Evolutionary conservation across 2,113 vertebrate species (phyloP).

Genomic region (Clarias gariepinus): DNA sequence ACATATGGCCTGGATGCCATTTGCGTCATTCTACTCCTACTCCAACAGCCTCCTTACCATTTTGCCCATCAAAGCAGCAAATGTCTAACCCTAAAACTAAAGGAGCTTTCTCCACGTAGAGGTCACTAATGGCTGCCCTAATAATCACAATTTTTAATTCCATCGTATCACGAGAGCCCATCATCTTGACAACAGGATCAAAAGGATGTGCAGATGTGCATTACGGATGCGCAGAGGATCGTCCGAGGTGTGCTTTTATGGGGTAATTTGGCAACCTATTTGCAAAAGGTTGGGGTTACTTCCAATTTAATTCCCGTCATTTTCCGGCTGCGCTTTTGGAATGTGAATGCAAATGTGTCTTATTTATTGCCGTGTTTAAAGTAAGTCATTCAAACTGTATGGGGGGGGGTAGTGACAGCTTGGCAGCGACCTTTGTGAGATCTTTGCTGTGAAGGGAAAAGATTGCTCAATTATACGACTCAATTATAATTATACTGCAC

Average conservation of each 20-base stretch:
- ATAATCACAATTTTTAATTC: conserved; percentile 25
- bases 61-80: neutral
- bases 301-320: conserved; percentile 32
- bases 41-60: neutral
- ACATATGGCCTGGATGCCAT: neutral
- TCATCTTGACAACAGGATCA: conserved; percentile 30
- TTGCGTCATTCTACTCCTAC: neutral
- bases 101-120: conserved; percentile 21
- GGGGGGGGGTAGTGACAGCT: conserved; percentile 9
- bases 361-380: conserved; percentile 21
- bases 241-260: conserved; percentile 35
- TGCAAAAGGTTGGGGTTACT: conserved; percentile 32
- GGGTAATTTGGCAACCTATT: conserved; percentile 31
- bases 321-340: conserved; percentile 30
- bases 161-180: neutral
- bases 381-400: conserved; percentile 30
- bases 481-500: conserved; percentile 37
- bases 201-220: conserved; percentile 23
- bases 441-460: neutral
- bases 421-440: conserved; percentile 22
- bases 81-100: conserved; percentile 35
- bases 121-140: conserved; percentile 45
- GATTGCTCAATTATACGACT: conserved; percentile 26
- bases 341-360: conserved; percentile 19
- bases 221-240: conserved; percentile 9